Percentiles rank a stretch among this genome's conserved stretches.
These are phyloP conservation scores for Matsumyia berberina DNA, from an alignment of 2,888 invertebrate species.

Conservation along the genomic window DNA sequence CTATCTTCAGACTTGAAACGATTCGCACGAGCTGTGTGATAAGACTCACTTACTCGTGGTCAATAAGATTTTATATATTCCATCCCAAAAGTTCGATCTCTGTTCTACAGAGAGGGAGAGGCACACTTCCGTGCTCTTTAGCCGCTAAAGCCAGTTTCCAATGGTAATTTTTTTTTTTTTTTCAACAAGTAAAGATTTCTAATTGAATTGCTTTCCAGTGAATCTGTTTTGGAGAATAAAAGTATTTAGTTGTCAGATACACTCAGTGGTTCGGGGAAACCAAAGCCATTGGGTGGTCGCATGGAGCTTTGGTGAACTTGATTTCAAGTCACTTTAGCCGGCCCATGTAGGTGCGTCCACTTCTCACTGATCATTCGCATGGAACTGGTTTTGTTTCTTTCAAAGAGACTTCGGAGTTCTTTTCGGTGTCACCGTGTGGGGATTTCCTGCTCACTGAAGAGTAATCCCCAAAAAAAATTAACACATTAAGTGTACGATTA, in stretches of 20 bases:
- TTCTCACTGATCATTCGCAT: not conserved
- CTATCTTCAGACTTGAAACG: slow-evolving; percentile 30
- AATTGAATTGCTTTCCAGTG: slow-evolving; percentile 24
- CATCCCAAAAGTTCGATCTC: not conserved
- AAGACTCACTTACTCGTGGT: slow-evolving; percentile 35
- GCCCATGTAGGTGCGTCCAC: slow-evolving; percentile 1
- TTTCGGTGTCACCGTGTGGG: slow-evolving; percentile 13
- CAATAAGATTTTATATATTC: slow-evolving; percentile 45
- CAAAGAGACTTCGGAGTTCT: not conserved
- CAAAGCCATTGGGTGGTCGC: not conserved
- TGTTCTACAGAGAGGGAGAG: slow-evolving; percentile 35
- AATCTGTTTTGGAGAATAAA: not conserved
- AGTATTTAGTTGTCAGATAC: slow-evolving; percentile 22
- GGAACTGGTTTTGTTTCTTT: slow-evolving; percentile 10
- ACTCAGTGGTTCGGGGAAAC: not conserved
- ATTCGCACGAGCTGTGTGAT: slow-evolving; percentile 26
- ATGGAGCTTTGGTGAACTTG: not conserved
- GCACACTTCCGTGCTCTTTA: slow-evolving; percentile 22
- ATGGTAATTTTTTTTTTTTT: slow-evolving; percentile 8
- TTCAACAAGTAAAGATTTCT: slow-evolving; percentile 26
- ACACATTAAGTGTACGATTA: not conserved
- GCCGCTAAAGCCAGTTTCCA: slow-evolving; percentile 14
- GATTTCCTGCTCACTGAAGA: slow-evolving; percentile 1
- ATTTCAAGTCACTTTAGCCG: not conserved
- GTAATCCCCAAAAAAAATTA: not conserved